These are phyloP conservation scores for Mythimna pallens DNA, from an alignment of 2,888 invertebrate species.

Conservation along the genomic window DNA sequence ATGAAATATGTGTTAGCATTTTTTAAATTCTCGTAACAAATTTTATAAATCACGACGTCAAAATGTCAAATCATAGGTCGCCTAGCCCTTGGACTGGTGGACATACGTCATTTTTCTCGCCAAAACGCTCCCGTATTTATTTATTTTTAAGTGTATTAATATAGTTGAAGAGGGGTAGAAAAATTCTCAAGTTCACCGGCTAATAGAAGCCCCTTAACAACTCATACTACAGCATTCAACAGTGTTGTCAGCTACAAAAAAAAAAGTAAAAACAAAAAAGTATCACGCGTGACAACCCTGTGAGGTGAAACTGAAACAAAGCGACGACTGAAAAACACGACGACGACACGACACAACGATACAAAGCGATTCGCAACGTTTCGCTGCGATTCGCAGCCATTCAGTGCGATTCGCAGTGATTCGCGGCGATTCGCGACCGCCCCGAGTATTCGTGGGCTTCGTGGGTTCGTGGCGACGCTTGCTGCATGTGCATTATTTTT, in stretches of 20 bases:
- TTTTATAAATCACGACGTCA: too few relatives aligned
- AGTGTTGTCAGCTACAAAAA: background rate
- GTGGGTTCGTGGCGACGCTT: background rate
- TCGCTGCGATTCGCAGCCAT: constrained; percentile 11
- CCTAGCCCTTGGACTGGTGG: too few relatives aligned
- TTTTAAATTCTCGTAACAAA: too few relatives aligned
- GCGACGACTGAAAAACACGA: constrained; percentile 44
- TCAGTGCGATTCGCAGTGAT: constrained; percentile 6
- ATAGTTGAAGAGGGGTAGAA: too few relatives aligned
- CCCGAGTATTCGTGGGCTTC: constrained; percentile 28
- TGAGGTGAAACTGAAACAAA: constrained; percentile 54
- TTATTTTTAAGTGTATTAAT: too few relatives aligned
- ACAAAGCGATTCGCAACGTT: constrained; percentile 33
- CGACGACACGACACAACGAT: constrained; percentile 47
- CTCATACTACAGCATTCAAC: constrained; percentile 5
- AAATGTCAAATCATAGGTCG: too few relatives aligned
- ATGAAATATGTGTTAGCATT: too few relatives aligned
- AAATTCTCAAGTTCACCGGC: too few relatives aligned
- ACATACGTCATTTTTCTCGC: too few relatives aligned
- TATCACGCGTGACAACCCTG: constrained; percentile 45
- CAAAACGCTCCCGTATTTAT: too few relatives aligned
- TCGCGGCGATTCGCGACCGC: constrained; percentile 15
- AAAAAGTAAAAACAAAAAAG: background rate
- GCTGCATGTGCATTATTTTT: constrained; percentile 20
- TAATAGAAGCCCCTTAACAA: background rate